Evolutionary conservation across 2,888 invertebrate species (phyloP), one percentile per base, ranked within the genome.

Genomic region (Xestia rhomboidea): DNA sequence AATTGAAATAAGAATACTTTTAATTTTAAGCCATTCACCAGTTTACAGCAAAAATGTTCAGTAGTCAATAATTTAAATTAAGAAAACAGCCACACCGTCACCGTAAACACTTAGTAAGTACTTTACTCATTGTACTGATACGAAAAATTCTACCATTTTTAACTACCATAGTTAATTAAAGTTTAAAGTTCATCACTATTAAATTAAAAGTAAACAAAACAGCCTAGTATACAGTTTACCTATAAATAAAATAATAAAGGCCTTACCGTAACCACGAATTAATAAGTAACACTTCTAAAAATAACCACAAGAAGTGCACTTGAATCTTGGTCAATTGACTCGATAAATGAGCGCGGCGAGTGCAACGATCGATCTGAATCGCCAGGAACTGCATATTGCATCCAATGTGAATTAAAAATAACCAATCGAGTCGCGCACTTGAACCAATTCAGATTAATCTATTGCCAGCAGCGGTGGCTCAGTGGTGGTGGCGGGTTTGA

Each of bases 351-450:
- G 18, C 24, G 5, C 34, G 10, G 27, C 4, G 34, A 70, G 71
- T 79, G 80, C 60, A 79, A 34, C 27, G 34, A 34, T 62, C 79
- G 34, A 46, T 46, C 78, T 54, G 27, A 38, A 34, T 64, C 27
- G 46, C 8, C 24, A 30, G 24, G 13, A 57, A 74, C 27, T 38
- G 68, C 49, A 38, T 38, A 38, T 21, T 54, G 54, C 54, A n/a
- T n/a, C 54, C 54, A 5, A 13, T 54, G n/a, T 54, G n/a, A 54
- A n/a, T 51, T 51, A 51, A 24, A 8, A 8, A 49, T 8, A 46
- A 49, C 21, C 49, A 49, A 49, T 49, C 18, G 49, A 21, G 21
- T 49, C 49, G 49, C 49, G 49, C 21, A 49, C 1, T 49, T 49
- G 49, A 21, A 49, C 49, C 8, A 49, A 49, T 49, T 49, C 49